Percentiles rank a stretch among this genome's conserved stretches.
Evolutionary conservation across 2,888 invertebrate species (phyloP).

Genomic region (Agrotis segetum): DNA sequence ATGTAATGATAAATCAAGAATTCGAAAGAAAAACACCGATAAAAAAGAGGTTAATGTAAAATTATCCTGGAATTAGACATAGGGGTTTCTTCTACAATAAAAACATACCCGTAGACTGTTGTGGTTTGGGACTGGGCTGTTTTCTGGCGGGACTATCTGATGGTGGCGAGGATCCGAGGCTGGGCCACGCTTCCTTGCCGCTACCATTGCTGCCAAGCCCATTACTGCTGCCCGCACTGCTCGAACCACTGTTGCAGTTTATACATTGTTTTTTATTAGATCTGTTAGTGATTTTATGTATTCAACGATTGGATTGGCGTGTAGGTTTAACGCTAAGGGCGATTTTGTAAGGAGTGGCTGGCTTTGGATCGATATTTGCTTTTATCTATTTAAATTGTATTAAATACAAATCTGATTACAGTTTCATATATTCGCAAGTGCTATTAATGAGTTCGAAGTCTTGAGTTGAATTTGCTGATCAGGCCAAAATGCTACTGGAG

Average conservation of each 20-base stretch:
- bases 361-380: conserved; percentile 3
- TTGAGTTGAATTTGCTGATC: no score
- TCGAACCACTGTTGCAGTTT: conserved; percentile 71
- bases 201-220: conserved; percentile 79
- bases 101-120: conserved; percentile 77
- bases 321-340: conserved; percentile 37
- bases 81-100: no score
- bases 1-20: no score
- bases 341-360: conserved; percentile 29
- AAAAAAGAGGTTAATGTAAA: no score
- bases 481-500: no score
- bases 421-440: no score
- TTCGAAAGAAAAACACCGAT: no score
- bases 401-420: no score
- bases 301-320: conserved; percentile 22
- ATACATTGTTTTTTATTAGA: conserved; percentile 83
- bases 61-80: no score
- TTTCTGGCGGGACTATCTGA: conserved; percentile 83
- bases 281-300: conserved; percentile 70
- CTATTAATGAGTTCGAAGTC: no score
- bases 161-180: conserved; percentile 91
- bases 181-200: conserved; percentile 94
- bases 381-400: no score
- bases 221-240: conserved; percentile 66
- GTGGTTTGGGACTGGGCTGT: conserved; percentile 84